Percentiles rank a stretch among this genome's conserved stretches.
Conservation (phyloP, 2,888 invertebrate species). For the Copidosoma aretas region DNA sequence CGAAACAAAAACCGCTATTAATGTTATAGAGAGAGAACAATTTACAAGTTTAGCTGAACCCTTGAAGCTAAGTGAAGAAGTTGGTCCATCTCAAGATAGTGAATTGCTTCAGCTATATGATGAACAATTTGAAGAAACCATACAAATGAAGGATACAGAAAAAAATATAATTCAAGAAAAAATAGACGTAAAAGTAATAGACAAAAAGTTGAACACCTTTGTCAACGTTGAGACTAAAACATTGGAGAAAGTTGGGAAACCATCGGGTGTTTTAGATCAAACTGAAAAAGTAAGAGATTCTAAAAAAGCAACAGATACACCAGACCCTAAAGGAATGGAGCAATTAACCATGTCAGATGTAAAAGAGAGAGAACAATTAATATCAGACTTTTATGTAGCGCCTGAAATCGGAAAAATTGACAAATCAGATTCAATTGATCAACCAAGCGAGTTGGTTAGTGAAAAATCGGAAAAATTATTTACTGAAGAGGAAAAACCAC, state of each 20-base stretch:
- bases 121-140: conserved; percentile 26
- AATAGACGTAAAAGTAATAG: not conserved
- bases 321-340: not conserved
- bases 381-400: conserved; percentile 3
- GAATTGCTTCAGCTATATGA: conserved; percentile 29
- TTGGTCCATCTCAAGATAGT: not conserved
- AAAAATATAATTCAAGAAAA: not conserved
- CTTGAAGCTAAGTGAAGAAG: conserved; percentile 4
- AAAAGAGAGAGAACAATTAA: conserved; percentile 10
- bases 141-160: conserved; percentile 4
- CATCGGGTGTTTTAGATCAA: not conserved
- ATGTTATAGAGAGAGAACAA: conserved; percentile 33
- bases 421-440: not conserved
- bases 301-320: not conserved
- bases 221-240: not conserved
- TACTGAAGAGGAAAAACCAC: too few species aligned
- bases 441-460: not conserved
- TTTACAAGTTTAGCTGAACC: conserved; percentile 29
- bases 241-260: not conserved
- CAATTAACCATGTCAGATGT: not conserved
- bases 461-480: not conserved
- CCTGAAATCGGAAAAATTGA: conserved; percentile 20
- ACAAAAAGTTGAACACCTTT: not conserved
- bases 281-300: not conserved
- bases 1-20: conserved; percentile 37